Evolutionary conservation across 2,888 invertebrate genomes (phyloP), one percentile per base, ranked within the genome.

Genomic region (Nebria salina): DNA sequence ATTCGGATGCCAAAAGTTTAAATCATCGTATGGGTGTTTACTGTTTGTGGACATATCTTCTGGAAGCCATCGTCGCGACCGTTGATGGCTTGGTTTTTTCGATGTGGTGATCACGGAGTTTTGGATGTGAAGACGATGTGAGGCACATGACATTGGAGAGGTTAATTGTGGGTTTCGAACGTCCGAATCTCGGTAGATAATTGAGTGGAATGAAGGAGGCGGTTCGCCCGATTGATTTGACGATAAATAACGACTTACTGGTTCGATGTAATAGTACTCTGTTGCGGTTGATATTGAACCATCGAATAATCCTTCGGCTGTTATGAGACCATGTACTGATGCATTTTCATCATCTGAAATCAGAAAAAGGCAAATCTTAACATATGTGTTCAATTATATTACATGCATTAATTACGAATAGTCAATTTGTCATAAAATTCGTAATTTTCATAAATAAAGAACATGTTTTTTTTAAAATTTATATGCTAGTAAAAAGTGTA

Each of bases 201-300:
- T 94, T 86, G 95, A 95, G 90, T 96, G 96, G 89, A 95, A 92
- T 82, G 88, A 85, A 75, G 90, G 89, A 77, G 87, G 88, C 80
- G 82, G 90, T 83, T 86, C 90, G 86, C 87, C 90, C 87, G 86
- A 88, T 85, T 83, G 87, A 85, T 83, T 88, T 86, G 83, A 88
- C 85, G 90, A 89, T 82, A 89, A 83, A 87, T 95, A 95, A 85
- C 95, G 91, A 85, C 92, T 92, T 81, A 94, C 90, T 7, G 95
- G 95, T 88, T 97, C 97, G 85, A 97, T 92, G 89, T 96, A 96
- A 89, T 93, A 96, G 86, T 96, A 95, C 86, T 95, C 95, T 76
- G 92, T 90, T 81, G 91, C 90, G 76, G 96, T 95, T 88, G 93
- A 92, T 86, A 98, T 94, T 79, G 95, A 95, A 77, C 97, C 98